These are phyloP conservation scores for Laodelphax striatellus DNA, from an alignment of 1,140 invertebrate species.

Conservation along the genomic window DNA sequence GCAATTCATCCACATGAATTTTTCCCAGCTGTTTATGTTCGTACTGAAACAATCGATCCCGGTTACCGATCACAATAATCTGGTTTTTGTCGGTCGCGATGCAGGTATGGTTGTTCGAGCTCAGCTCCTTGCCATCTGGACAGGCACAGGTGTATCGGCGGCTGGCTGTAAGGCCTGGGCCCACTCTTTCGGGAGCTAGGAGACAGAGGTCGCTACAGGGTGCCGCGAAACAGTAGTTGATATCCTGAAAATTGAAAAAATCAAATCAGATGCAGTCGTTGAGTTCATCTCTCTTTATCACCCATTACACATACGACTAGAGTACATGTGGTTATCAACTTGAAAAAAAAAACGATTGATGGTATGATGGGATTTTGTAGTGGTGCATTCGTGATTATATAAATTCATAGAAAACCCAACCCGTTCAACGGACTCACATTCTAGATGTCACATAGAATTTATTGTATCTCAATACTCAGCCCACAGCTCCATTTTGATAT, in stretches of 20 bases:
- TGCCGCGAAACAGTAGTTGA: conserved; percentile 54
- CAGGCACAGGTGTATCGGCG: conserved; percentile 57
- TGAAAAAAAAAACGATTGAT: too few species aligned
- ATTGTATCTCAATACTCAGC: too few species aligned
- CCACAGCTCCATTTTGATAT: too few species aligned
- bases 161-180: conserved; percentile 19
- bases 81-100: conserved; percentile 4
- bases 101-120: conserved; percentile 40
- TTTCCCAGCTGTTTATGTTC: conserved; percentile 32
- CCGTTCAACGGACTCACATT: too few species aligned
- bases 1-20: conserved; percentile 22
- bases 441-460: too few species aligned
- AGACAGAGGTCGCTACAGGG: conserved; percentile 73
- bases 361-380: too few species aligned
- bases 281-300: too few species aligned
- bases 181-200: conserved; percentile 39
- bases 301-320: too few species aligned
- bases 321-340: too few species aligned
- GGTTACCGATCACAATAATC: conserved; percentile 25
- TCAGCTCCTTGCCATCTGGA: conserved; percentile 55
- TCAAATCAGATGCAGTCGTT: too few species aligned
- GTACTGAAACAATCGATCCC: conserved; percentile 27
- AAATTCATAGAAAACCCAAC: too few species aligned
- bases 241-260: conserved; percentile 21
- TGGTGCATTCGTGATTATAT: too few species aligned